Evolutionary conservation across 2,113 vertebrate genomes (phyloP).

Genomic region (Dromaius novaehollandiae): DNA sequence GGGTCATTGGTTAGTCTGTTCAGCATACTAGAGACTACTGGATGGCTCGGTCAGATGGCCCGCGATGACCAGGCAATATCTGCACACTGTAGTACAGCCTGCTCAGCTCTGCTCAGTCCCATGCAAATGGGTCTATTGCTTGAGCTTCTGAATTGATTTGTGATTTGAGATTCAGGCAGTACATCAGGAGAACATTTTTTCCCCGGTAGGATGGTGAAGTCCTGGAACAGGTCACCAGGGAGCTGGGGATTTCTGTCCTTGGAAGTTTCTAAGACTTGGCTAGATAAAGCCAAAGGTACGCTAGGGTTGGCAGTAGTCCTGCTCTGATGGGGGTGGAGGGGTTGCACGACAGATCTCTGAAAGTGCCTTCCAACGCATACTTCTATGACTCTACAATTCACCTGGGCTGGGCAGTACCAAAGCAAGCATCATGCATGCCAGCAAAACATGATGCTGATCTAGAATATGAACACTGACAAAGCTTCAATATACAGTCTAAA

Average conservation of each 20-base stretch:
- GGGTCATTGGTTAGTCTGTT: neutral
- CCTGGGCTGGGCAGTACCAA: neutral
- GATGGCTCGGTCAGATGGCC: neutral
- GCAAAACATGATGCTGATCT: neutral
- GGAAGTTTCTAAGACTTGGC: neutral
- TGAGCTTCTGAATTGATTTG: neutral
- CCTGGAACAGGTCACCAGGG: neutral
- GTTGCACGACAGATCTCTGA: neutral
- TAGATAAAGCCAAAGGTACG: neutral
- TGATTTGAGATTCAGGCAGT: no score
- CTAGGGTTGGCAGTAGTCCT: neutral
- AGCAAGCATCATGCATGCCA: fast-evolving
- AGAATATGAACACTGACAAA: fast-evolving
- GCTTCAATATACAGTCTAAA: fast-evolving
- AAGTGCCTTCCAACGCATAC: neutral
- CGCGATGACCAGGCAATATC: no score
- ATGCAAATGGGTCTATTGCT: fast-evolving
- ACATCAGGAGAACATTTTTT: neutral
- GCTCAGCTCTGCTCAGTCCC: neutral
- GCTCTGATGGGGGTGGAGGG: neutral
- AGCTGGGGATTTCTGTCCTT: neutral
- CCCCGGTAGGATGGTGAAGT: neutral
- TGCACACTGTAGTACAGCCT: no score
- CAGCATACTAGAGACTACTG: neutral
- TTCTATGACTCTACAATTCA: neutral